Conservation (phyloP, 1,140 invertebrate genomes). For the Spodoptera frugiperda region DNA sequence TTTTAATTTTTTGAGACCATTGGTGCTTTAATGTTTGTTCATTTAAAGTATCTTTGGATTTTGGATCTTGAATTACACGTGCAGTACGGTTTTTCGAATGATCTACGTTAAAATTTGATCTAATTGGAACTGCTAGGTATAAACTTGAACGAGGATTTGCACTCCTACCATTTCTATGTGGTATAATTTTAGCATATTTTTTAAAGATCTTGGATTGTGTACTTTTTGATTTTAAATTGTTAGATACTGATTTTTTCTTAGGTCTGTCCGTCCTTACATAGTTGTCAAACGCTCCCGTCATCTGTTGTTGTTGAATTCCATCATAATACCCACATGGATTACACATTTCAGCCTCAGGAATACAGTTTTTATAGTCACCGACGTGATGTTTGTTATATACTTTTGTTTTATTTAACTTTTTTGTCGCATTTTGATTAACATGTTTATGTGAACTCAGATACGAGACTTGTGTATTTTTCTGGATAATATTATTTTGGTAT, state of each 20-base stretch:
- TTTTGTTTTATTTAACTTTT: neutral
- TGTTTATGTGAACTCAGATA: too few species aligned
- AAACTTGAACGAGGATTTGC: neutral
- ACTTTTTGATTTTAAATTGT: neutral
- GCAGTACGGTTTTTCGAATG: conserved; percentile 20
- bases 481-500: too few species aligned
- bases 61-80: neutral
- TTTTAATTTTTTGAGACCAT: neutral
- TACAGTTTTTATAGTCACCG: neutral
- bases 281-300: neutral
- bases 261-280: neutral
- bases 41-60: neutral
- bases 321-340: neutral
- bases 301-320: neutral
- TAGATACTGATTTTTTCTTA: neutral
- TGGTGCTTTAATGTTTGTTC: neutral
- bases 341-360: neutral
- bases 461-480: too few species aligned
- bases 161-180: neutral
- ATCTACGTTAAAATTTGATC: conserved; percentile 29
- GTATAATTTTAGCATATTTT: neutral
- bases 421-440: too few species aligned
- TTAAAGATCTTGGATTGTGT: neutral
- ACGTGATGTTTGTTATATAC: neutral
- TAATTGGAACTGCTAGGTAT: neutral